Evolutionary conservation across 2,888 invertebrate genomes (phyloP).

Genomic region (Yponomeuta sedellus): DNA sequence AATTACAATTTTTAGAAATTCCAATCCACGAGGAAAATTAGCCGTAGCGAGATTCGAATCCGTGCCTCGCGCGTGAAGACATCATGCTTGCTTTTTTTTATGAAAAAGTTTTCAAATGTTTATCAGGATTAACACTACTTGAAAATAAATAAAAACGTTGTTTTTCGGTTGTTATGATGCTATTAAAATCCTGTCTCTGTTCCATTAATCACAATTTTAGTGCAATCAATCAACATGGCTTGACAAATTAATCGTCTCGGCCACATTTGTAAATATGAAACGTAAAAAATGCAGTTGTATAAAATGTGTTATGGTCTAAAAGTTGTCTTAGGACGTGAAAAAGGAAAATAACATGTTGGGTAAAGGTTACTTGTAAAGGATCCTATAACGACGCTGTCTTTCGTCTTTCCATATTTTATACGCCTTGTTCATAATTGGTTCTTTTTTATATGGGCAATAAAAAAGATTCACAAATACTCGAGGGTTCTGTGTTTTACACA

Average conservation of each 20-base stretch:
- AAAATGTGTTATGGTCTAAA: not conserved
- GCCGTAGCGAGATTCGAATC: too few relatives aligned
- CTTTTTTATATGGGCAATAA: not conserved
- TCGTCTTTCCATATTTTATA: not conserved
- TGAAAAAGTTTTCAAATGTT: not conserved
- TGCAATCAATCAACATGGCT: not conserved
- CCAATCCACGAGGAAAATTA: too few relatives aligned
- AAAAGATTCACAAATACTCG: not conserved
- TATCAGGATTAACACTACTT: too few relatives aligned
- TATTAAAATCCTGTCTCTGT: not conserved
- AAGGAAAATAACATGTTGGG: not conserved
- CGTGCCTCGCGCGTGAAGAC: too few relatives aligned
- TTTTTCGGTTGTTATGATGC: not conserved
- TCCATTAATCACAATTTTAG: not conserved
- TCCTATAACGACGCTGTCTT: not conserved
- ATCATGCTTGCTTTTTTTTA: conserved; percentile 27
- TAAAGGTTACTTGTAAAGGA: not conserved
- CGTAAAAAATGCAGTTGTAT: not conserved
- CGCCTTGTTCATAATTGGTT: not conserved
- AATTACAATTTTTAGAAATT: too few relatives aligned
- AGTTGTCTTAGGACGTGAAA: not conserved
- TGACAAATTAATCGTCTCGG: not conserved
- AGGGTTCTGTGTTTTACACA: not conserved
- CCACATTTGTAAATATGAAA: not conserved
- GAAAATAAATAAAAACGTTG: not conserved